A percentile compares a stretch with the other conserved stretches of the same genome.
These are phyloP conservation scores for Callipepla californica DNA, from an alignment of 2,113 vertebrate genomes.

Conservation along the genomic window DNA sequence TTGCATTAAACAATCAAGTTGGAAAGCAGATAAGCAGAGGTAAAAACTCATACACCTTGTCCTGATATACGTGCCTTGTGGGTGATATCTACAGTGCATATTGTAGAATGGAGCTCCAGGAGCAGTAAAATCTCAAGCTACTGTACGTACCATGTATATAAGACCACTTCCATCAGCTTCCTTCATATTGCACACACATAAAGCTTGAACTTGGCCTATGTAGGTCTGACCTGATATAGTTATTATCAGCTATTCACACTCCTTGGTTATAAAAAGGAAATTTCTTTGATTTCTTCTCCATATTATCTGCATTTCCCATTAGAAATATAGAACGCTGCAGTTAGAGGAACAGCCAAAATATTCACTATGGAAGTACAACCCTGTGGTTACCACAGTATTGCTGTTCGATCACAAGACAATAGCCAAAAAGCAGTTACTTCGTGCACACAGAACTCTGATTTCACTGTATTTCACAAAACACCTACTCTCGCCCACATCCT, in stretches of 20 bases:
- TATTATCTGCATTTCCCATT: background rate
- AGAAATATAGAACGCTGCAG: background rate
- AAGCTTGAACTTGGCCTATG: background rate
- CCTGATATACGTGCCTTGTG: background rate
- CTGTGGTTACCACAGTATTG: background rate
- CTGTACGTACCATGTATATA: background rate
- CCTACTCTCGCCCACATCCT: background rate
- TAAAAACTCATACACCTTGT: background rate
- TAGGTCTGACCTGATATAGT: background rate
- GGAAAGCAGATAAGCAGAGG: background rate
- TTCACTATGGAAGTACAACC: fast-evolving
- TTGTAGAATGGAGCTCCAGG: background rate
- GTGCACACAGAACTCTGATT: background rate
- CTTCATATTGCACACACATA: background rate
- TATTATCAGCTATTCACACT: background rate
- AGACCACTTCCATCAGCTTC: background rate
- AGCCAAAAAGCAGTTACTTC: background rate
- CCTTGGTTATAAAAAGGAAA: background rate
- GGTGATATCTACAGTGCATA: background rate
- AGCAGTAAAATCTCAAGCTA: background rate
- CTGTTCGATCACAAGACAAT: background rate
- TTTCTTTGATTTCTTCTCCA: background rate
- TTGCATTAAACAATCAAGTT: background rate
- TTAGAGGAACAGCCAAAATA: background rate
- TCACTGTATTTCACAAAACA: background rate